Evolutionary conservation across 2,113 vertebrate genomes (phyloP).

Genomic region (Toxotes chatareus): DNA sequence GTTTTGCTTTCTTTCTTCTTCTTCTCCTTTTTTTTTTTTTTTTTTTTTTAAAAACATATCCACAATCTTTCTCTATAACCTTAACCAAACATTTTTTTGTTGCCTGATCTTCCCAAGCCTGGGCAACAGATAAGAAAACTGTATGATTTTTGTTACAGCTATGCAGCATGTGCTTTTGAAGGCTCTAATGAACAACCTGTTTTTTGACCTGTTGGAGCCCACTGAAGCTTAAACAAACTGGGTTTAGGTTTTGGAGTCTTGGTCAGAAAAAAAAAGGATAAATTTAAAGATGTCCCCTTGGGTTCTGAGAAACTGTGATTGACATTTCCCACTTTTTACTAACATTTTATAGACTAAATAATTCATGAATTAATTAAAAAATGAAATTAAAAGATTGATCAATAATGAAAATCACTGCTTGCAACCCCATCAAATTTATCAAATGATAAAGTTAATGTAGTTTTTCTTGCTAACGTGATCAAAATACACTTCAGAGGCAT

Average conservation of each 20-base stretch:
- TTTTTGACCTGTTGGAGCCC: too few relatives aligned
- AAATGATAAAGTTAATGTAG: not conserved
- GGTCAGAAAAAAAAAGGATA: not conserved
- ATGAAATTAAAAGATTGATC: not conserved
- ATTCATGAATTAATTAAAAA: not conserved
- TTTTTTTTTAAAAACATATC: too few relatives aligned
- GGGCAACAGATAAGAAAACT: too few relatives aligned
- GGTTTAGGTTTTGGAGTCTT: not conserved
- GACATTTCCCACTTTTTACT: not conserved
- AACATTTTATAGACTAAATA: not conserved
- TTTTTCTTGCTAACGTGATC: not conserved
- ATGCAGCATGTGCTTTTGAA: too few relatives aligned
- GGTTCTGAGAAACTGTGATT: not conserved
- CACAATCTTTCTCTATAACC: too few relatives aligned
- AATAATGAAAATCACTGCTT: not conserved
- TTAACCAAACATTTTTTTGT: too few relatives aligned
- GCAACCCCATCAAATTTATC: not conserved
- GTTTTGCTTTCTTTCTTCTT: not conserved
- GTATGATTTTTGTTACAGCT: too few relatives aligned
- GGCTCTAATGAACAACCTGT: too few relatives aligned
- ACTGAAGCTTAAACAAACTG: too few relatives aligned
- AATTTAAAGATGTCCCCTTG: not conserved
- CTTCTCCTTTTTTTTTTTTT: too few relatives aligned
- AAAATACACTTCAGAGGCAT: constrained; percentile 20
- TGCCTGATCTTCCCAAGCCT: too few relatives aligned